Conservation (phyloP, 2,113 vertebrate genomes). For the Mormyrus iriodes region DNA sequence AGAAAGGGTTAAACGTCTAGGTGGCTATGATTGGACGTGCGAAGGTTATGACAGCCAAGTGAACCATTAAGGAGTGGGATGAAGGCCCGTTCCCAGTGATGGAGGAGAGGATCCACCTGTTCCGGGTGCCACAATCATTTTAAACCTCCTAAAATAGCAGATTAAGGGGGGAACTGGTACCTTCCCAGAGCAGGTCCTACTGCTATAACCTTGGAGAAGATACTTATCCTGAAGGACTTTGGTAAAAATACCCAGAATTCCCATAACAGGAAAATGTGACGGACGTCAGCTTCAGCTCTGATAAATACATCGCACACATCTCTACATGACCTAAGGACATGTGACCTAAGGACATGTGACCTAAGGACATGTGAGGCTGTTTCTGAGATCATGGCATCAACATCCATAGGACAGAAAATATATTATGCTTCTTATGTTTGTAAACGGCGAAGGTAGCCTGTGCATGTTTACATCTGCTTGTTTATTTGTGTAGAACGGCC, state of each 20-base stretch:
- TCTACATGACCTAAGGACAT: neutral
- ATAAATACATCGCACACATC: neutral
- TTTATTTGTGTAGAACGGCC: neutral
- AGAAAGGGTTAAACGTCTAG: neutral
- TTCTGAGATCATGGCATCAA: neutral
- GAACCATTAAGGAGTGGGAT: neutral
- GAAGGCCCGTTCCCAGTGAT: neutral
- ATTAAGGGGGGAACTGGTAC: neutral
- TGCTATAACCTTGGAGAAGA: neutral
- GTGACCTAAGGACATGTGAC: neutral
- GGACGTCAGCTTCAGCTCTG: neutral
- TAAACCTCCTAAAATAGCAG: neutral
- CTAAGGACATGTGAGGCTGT: neutral
- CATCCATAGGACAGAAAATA: neutral
- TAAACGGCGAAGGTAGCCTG: neutral
- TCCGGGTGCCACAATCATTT: neutral
- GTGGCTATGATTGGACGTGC: neutral
- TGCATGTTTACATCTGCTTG: neutral
- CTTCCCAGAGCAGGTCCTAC: neutral
- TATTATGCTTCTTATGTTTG: neutral
- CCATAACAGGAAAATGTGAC: neutral
- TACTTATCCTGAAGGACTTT: neutral
- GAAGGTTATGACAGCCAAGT: neutral
- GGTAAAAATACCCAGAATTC: neutral
- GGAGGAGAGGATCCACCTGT: neutral